Conservation (phyloP, 2,113 vertebrate species). For the Tachysurus vachellii region DNA sequence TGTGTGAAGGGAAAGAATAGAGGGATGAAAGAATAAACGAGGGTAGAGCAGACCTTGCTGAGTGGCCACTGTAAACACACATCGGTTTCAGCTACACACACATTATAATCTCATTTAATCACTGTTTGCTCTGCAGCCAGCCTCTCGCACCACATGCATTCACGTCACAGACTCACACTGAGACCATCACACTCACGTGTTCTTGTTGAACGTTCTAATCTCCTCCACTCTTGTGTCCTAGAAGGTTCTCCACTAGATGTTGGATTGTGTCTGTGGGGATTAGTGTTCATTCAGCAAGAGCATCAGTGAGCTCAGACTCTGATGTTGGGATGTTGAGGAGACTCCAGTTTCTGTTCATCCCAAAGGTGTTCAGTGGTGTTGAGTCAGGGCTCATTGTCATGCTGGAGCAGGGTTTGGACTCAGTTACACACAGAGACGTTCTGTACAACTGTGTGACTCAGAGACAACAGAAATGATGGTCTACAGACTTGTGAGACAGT, state of each 20-base stretch:
- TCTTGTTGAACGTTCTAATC: too few species aligned
- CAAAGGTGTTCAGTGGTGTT: background rate
- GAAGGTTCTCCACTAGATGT: too few species aligned
- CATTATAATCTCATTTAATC: constrained; percentile 24
- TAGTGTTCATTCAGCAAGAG: too few species aligned
- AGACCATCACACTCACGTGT: background rate
- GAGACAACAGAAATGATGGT: background rate
- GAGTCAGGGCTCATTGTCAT: background rate
- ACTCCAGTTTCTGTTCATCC: too few species aligned
- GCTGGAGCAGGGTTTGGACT: too few species aligned
- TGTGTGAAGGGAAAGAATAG: background rate
- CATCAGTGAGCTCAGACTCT: too few species aligned
- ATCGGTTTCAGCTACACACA: background rate
- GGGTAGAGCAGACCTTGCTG: background rate
- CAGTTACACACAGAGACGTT: too few species aligned
- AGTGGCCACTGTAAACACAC: constrained; percentile 12
- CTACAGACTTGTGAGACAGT: background rate
- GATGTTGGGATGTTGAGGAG: too few species aligned
- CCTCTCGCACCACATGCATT: background rate
- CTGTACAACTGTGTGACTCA: too few species aligned
- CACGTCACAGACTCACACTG: background rate
- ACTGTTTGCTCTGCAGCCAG: constrained; percentile 9
- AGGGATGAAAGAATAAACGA: background rate
- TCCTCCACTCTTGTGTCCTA: too few species aligned
- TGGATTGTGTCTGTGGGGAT: too few species aligned